phyloP scores from a whole-genome alignment of 2,888 invertebrate genomes.

The Nomada fabriciana region DNA sequence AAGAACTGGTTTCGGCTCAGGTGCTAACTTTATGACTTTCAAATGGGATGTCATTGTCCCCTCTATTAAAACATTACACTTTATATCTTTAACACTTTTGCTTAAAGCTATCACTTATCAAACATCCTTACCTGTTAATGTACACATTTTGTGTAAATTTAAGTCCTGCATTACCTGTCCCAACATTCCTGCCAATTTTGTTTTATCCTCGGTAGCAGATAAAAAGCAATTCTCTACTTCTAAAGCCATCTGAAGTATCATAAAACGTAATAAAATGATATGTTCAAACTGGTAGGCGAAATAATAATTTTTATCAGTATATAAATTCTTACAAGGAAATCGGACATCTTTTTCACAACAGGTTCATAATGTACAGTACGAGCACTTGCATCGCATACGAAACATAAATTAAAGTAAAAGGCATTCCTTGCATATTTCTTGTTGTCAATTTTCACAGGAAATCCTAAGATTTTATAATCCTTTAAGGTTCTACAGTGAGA shows the following conservation, averaged over 20 bases:
- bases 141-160: conserved; percentile 92
- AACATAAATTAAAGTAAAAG: conserved; percentile 97
- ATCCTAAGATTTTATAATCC: conserved; percentile 96
- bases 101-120: conserved; percentile 8
- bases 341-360: conserved; percentile 96
- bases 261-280: conserved; percentile 33
- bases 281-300: not conserved
- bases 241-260: conserved; percentile 88
- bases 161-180: conserved; percentile 92
- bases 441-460: conserved; percentile 95
- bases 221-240: conserved; percentile 95
- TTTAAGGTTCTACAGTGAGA: conserved; percentile 87
- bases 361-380: conserved; percentile 97
- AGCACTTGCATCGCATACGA: conserved; percentile 96
- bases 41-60: conserved; percentile 95
- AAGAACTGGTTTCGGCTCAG: conserved; percentile 92
- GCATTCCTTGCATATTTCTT: conserved; percentile 96
- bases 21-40: conserved; percentile 93
- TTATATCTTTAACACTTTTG: conserved; percentile 88
- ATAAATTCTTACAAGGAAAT: conserved; percentile 90
- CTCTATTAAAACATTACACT: conserved; percentile 85
- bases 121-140: conserved; percentile 87
- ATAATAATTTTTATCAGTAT: not conserved
- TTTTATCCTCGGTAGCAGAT: conserved; percentile 89
- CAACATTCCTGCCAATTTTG: conserved; percentile 90